These are phyloP conservation scores for Lasius fuliginosus DNA, from an alignment of 2,888 invertebrate species.

Conservation along the genomic window DNA sequence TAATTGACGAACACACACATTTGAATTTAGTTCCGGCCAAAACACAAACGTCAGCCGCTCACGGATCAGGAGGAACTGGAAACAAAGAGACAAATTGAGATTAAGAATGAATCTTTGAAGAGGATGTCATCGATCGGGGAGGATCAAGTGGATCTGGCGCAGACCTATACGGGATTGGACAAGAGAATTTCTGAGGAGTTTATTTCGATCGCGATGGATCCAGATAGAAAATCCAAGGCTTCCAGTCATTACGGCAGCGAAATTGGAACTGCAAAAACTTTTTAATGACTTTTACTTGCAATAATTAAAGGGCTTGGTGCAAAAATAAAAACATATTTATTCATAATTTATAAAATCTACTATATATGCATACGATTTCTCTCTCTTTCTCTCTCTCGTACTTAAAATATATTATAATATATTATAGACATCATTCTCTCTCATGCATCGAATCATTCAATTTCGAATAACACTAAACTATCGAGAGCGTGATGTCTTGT, in stretches of 20 bases:
- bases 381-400: not conserved
- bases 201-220: conserved; percentile 85
- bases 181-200: conserved; percentile 85
- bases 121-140: conserved; percentile 81
- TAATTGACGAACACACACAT: not conserved
- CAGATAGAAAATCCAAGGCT: conserved; percentile 83
- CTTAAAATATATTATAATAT: not conserved
- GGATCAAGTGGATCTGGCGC: conserved; percentile 81
- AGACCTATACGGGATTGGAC: conserved; percentile 84
- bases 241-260: conserved; percentile 84
- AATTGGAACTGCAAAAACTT: conserved; percentile 72
- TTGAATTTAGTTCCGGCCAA: conserved; percentile 75
- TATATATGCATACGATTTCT: not conserved
- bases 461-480: not conserved
- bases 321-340: conserved; percentile 10
- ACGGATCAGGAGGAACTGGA: conserved; percentile 77
- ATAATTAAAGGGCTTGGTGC: not conserved
- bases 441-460: not conserved
- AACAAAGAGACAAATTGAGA: conserved; percentile 75
- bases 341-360: not conserved
- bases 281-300: conserved; percentile 37
- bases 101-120: conserved; percentile 74
- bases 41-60: conserved; percentile 78
- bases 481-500: not conserved
- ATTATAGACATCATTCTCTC: conserved; percentile 2